A percentile compares a stretch with the other conserved stretches of the same genome.
Conservation (phyloP, 2,888 invertebrate genomes). For the Eristalis tenax region DNA sequence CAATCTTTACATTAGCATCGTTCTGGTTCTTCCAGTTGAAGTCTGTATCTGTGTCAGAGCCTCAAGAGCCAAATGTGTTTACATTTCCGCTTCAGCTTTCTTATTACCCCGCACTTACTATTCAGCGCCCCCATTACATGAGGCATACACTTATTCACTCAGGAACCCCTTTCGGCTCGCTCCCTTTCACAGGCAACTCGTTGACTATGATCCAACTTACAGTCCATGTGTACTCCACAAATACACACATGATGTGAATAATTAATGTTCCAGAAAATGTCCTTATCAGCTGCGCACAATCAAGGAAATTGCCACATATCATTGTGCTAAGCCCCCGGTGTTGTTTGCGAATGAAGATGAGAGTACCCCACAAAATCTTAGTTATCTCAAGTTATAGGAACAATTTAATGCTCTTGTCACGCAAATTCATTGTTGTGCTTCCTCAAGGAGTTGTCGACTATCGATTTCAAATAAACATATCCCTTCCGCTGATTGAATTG, state of each 20-base stretch:
- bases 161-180: not conserved
- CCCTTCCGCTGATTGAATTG: slow-evolving; percentile 41
- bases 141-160: not conserved
- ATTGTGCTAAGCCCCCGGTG: not conserved
- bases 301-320: slow-evolving; percentile 16
- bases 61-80: not conserved
- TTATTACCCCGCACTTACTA: not conserved
- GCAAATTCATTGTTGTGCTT: slow-evolving; percentile 11
- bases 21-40: not conserved
- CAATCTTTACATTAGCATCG: not conserved
- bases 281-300: slow-evolving; percentile 47
- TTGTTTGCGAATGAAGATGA: not conserved
- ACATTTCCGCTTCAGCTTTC: not conserved
- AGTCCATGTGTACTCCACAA: not conserved
- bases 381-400: slow-evolving; percentile 6
- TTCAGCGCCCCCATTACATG: not conserved
- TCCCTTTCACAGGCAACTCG: not conserved
- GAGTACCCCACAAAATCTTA: not conserved
- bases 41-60: not conserved
- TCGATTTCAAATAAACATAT: slow-evolving; percentile 59
- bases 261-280: slow-evolving; percentile 54
- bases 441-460: slow-evolving; percentile 16
- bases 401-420: slow-evolving; percentile 36
- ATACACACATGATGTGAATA: slow-evolving; percentile 47
- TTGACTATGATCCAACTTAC: not conserved